Evolutionary conservation across 2,113 vertebrate species (phyloP), one percentile per base, ranked within the genome.

Genomic region (Hyaena hyaena): DNA sequence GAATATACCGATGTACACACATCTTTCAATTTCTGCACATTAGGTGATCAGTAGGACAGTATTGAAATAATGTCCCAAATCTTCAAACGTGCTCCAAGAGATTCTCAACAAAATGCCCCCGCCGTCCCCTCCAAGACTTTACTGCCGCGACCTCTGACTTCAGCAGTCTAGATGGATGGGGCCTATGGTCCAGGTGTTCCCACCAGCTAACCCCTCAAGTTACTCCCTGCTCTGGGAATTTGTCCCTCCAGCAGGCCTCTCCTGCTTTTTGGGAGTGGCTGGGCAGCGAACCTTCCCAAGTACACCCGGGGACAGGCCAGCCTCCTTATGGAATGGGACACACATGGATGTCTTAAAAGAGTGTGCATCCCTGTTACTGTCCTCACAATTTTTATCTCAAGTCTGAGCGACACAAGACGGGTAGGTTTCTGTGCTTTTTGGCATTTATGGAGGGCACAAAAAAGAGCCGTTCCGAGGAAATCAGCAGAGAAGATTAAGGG

Each of bases 391-490:
- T 69, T 85, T 69, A 35, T 79, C 82, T 82, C 77, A 80, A 85
- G 82, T 66, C n/a, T 5, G 33, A 58, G 48, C 0, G 14, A 50
- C 17, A 33, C 5, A 23, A 76, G 58, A 45, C 76, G 73, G 61
- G 79, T 63, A 31, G 48, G 55, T 65, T 81, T 71, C 74, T 86
- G 69, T 84, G 55, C 80, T 94, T 79, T 84, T 84, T 23, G 88
- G 10, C 45, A 10, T 90, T 92, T 85, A 58, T 73, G 87, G 77
- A 93, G 65, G 48, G 61, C 28, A 58, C 28, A 28, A 7, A 71
- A 45, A 83, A 91, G 80, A 81, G 39, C 43, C 81, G 16, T 66
- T 77, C 43, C 10, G 23, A 97, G 79, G 69, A 68, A 86, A 45
- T n/a, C 71, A 73, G 58, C 55, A 28, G 87, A 73, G 58, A 68